Base-by-base conservation (phyloP, 2,888 invertebrate genomes). In the Sisyra nigra region DNA sequence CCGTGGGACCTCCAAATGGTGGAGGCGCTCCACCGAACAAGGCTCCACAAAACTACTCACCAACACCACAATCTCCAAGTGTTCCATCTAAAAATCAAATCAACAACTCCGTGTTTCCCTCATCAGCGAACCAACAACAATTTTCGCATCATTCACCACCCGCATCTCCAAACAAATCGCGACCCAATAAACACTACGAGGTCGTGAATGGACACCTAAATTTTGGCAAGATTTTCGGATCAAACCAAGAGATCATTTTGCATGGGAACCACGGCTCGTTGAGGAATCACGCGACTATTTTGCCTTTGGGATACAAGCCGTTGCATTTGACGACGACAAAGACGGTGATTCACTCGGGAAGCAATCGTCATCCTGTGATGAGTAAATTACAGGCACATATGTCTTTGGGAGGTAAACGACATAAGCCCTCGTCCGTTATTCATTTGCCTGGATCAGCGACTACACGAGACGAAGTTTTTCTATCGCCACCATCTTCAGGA, bases 391-490 rank as follows among this genome's bases (percentile, higher is more conserved):
- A 46, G 19, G 44, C 46, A 30, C 47, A 47, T 33, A 33, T 46
- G 41, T 36, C 44, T 2, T 17, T 34, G 3, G 40, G 17, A 13
- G 40, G 33, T 13, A 47, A 45, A 19, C 30, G 48, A 35, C 29
- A 49, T 51, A 49, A 53, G 53, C 37, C 47, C 42, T 11, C 47
- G 13, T 13, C 56, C 54, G 24, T 24, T 5, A 47, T 55, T 55
- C 36, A 43, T 3, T 47, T 46, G n/a, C 10, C 35, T 30, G 44
- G 46, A 9, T 51, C 58, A 1, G 55, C 57, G n/a, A 58, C 57
- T 41, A 55, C 49, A 19, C 53, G 60, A 40, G 57, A 61, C 39
- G 63, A 63, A 48, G 54, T 63, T 14, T 58, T 56, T 46, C 53
- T 57, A 18, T 56, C 55, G 30, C 55, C 60, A 9, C 57, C 58